phyloP scores from a whole-genome alignment of 2,797 vertebrate species.

The Tympanoctomys barrerae region DNA sequence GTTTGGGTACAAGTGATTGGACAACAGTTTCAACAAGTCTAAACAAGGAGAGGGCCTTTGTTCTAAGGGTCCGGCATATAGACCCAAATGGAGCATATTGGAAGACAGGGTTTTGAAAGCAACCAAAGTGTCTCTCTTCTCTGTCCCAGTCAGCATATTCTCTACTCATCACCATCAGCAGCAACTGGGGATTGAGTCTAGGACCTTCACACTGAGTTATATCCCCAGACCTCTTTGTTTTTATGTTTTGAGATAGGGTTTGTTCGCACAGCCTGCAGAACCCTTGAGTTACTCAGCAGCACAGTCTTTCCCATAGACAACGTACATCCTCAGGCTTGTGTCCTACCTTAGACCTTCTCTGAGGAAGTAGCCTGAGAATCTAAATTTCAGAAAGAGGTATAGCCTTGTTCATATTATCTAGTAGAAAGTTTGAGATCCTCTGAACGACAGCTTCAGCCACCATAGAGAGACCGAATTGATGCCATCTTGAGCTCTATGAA shows the following conservation, averaged over 20 bases:
- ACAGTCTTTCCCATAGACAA: background rate
- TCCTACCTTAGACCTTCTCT: background rate
- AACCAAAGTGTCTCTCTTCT: background rate
- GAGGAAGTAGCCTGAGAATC: background rate
- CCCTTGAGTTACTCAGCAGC: background rate
- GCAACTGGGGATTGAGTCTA: background rate
- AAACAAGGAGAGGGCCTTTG: background rate
- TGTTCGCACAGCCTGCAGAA: background rate
- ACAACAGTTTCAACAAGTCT: background rate
- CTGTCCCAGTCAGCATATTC: background rate
- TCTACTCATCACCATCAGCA: background rate
- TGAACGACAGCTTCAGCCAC: background rate
- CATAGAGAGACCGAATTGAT: background rate
- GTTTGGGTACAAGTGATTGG: background rate
- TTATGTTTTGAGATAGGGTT: background rate
- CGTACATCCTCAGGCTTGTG: background rate
- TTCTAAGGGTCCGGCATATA: background rate
- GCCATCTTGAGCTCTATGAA: background rate
- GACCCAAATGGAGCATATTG: background rate
- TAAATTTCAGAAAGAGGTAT: background rate
- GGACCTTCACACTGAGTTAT: background rate
- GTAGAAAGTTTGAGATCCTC: background rate
- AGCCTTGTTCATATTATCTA: background rate
- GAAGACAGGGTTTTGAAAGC: background rate
- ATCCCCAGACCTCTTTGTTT: background rate